phyloP scores from a whole-genome alignment of 2,797 vertebrate species.

The Myotis daubentonii region DNA sequence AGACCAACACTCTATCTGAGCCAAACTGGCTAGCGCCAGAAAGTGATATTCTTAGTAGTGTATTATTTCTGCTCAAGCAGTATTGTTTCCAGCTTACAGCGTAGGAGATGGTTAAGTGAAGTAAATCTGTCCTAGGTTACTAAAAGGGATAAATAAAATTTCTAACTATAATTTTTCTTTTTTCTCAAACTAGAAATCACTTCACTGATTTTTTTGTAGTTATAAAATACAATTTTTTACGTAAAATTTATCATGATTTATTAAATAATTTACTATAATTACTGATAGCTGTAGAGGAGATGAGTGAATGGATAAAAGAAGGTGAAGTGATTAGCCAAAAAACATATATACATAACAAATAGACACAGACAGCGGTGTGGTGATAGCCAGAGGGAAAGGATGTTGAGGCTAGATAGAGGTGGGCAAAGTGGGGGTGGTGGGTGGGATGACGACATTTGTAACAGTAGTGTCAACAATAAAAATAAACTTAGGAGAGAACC shows the following conservation, averaged over 20 bases:
- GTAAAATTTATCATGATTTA: neutral
- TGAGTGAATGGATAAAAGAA: neutral
- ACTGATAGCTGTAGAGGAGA: neutral
- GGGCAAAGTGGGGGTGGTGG: neutral
- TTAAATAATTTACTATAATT: neutral
- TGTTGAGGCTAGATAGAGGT: neutral
- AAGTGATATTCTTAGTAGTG: neutral
- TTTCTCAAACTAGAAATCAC: conserved; percentile 15
- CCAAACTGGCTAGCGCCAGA: neutral
- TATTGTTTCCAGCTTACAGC: neutral
- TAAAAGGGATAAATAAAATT: neutral
- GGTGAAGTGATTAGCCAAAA: neutral
- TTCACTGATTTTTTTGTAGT: neutral
- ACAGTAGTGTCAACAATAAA: neutral
- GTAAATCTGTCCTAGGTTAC: neutral
- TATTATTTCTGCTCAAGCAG: neutral
- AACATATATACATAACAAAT: neutral
- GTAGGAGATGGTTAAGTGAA: neutral
- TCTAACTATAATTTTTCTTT: neutral
- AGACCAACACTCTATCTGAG: too few species aligned
- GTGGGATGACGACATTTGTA: neutral
- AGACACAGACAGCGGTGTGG: neutral
- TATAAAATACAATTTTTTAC: neutral
- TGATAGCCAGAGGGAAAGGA: neutral
- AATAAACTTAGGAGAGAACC: neutral